Conservation (phyloP, 92 coral and sea anemone genomes). For the Paramuricea clavata region DNA sequence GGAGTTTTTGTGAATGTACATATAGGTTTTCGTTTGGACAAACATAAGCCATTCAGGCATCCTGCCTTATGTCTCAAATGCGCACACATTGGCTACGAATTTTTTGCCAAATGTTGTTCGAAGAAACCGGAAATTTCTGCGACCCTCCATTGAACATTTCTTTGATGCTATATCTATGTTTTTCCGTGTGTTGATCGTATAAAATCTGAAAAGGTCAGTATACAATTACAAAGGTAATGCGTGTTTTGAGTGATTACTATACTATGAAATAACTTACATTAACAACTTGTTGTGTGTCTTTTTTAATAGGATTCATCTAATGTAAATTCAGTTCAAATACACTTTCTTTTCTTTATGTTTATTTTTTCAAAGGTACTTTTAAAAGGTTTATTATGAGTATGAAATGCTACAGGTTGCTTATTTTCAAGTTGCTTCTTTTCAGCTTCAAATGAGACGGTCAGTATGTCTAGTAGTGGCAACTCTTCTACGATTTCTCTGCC, state of each 20-base stretch:
- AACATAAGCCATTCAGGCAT: neutral
- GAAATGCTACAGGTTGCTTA: neutral
- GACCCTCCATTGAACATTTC: too few species aligned
- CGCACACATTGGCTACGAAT: too few species aligned
- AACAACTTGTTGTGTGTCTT: neutral
- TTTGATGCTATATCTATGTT: neutral
- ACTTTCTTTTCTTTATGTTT: neutral
- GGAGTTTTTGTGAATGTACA: too few species aligned
- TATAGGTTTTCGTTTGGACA: neutral
- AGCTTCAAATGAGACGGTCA: conserved; percentile 27
- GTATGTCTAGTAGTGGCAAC: conserved; percentile 6
- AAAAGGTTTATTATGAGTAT: neutral
- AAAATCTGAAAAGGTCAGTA: neutral
- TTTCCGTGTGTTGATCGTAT: neutral
- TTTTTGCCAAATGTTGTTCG: too few species aligned
- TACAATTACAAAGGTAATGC: neutral
- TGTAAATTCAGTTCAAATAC: too few species aligned
- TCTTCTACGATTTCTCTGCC: conserved; percentile 33
- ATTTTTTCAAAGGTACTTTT: too few species aligned
- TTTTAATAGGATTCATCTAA: neutral
- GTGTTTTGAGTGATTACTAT: neutral
- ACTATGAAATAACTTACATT: too few species aligned
- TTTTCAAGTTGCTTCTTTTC: neutral
- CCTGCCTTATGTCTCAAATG: neutral
- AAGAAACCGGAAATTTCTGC: too few species aligned